Conservation (phyloP, 2,113 vertebrate genomes). For the Verasper variegatus region DNA sequence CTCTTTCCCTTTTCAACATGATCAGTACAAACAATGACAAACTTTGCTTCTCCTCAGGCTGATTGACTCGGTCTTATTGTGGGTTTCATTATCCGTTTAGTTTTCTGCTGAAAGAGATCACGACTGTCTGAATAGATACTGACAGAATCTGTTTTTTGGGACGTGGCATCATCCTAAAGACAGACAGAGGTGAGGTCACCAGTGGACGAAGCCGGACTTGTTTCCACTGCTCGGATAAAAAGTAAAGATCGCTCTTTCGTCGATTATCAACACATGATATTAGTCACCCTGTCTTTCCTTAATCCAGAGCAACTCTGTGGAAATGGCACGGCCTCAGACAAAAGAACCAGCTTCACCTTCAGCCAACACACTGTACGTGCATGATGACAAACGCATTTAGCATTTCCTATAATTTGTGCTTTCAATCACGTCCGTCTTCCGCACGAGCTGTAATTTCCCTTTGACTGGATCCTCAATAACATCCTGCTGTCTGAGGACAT, state of each 20-base stretch:
- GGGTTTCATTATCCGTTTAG: conserved; percentile 29
- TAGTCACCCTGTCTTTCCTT: background rate
- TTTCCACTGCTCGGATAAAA: conserved; percentile 31
- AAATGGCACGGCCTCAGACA: background rate
- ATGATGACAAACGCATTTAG: conserved; percentile 34
- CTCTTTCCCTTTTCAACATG: conserved; percentile 70
- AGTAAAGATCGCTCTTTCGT: conserved; percentile 9
- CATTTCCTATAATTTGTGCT: conserved; percentile 69
- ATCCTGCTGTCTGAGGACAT: conserved; percentile 78
- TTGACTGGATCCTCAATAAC: conserved; percentile 69
- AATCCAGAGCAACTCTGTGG: background rate
- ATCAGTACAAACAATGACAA: conserved; percentile 65
- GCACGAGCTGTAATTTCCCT: conserved; percentile 62
- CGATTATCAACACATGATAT: conserved; percentile 6
- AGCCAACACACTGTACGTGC: conserved; percentile 1
- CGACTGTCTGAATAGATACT: conserved; percentile 53
- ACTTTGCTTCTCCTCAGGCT: conserved; percentile 8
- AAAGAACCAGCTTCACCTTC: background rate
- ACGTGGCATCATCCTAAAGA: conserved; percentile 17
- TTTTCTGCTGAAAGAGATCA: conserved; percentile 35
- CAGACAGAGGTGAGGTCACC: conserved; percentile 20
- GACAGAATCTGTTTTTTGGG: conserved; percentile 43
- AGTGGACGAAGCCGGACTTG: conserved; percentile 5
- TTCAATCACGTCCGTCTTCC: conserved; percentile 46
- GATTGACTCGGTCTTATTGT: conserved; percentile 50